Conservation (phyloP, 2,888 invertebrate genomes). For the Hoplodrina ambigua region DNA sequence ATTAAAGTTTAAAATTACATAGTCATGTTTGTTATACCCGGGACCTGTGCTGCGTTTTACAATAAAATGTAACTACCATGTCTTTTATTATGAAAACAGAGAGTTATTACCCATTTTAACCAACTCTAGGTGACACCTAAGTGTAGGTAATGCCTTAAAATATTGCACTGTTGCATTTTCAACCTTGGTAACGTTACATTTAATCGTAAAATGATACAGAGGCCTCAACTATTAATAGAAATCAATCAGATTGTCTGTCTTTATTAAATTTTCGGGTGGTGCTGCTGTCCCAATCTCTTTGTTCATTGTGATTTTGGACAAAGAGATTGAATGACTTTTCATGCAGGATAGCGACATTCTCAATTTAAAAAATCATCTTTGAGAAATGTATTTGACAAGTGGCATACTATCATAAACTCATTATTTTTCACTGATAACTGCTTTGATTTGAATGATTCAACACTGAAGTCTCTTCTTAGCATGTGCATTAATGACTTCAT, state of each 20-base stretch:
- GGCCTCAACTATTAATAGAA: conserved; percentile 13
- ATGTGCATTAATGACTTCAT: not conserved
- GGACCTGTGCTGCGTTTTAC: conserved; percentile 21
- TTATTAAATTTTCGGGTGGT: not conserved
- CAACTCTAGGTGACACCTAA: too few species aligned
- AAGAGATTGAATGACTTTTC: too few species aligned
- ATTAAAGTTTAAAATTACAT: conserved; percentile 22
- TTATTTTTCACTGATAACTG: conserved; percentile 9
- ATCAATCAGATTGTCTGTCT: conserved; percentile 2
- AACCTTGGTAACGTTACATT: not conserved
- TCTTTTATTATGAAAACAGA: not conserved
- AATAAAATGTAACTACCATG: not conserved
- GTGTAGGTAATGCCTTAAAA: too few species aligned
- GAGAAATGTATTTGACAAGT: too few species aligned
- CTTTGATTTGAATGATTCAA: not conserved
- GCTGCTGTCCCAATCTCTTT: not conserved
- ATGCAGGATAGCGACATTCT: too few species aligned
- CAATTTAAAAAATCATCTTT: too few species aligned
- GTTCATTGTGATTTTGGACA: too few species aligned
- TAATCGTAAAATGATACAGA: conserved; percentile 19
- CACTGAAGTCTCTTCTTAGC: too few species aligned
- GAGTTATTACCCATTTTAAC: too few species aligned
- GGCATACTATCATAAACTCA: too few species aligned
- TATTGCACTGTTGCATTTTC: not conserved
- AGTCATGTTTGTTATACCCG: conserved; percentile 19